These are phyloP conservation scores for Gobius niger DNA, from an alignment of 2,113 vertebrate genomes.

Conservation along the genomic window DNA sequence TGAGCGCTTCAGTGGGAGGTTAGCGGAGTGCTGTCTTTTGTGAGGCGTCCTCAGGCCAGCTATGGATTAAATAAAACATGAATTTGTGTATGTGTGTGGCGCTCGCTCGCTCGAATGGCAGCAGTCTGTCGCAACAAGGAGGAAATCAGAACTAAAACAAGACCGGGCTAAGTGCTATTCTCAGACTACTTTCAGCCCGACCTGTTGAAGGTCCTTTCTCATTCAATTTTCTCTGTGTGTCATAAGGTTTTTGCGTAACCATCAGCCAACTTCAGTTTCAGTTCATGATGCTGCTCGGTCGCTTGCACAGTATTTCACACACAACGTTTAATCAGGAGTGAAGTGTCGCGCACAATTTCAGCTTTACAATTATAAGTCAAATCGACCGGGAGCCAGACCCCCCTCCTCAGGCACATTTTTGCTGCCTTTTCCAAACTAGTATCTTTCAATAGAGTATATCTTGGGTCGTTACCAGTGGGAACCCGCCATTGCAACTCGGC, in stretches of 20 bases:
- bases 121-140: not conserved
- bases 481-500: too few species aligned
- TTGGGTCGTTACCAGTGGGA: too few species aligned
- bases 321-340: too few species aligned
- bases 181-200: not conserved
- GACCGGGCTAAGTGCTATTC: not conserved
- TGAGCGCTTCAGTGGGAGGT: conserved; percentile 37
- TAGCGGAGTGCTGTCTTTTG: conserved; percentile 19
- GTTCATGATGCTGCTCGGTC: not conserved
- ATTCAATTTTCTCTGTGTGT: not conserved
- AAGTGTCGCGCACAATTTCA: too few species aligned
- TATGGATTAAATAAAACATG: conserved; percentile 18
- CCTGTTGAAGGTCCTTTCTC: not conserved
- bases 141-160: not conserved
- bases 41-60: not conserved
- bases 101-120: not conserved
- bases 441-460: too few species aligned
- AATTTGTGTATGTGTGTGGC: not conserved
- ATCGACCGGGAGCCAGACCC: too few species aligned
- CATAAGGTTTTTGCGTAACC: not conserved
- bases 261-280: not conserved
- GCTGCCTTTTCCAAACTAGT: too few species aligned
- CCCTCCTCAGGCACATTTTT: too few species aligned
- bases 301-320: not conserved
- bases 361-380: too few species aligned